These are phyloP conservation scores for Phaenicophaeus curvirostris DNA, from an alignment of 2,797 vertebrate species.

Conservation along the genomic window DNA sequence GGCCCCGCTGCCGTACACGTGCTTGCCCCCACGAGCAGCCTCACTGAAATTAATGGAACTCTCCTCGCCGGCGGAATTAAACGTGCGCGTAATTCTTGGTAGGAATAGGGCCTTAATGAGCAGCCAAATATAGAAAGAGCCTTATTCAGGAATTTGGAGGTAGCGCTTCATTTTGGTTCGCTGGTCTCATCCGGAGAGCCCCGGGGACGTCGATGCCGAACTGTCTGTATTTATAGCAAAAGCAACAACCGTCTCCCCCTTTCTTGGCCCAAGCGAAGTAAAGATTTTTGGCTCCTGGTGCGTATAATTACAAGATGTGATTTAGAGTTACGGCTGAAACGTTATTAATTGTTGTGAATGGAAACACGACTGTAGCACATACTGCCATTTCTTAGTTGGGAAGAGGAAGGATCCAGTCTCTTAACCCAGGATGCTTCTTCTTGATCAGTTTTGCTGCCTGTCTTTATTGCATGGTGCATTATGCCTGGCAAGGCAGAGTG, in stretches of 20 bases:
- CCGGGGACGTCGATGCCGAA: background rate
- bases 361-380: background rate
- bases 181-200: background rate
- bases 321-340: background rate
- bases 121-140: background rate
- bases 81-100: background rate
- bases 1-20: background rate
- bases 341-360: background rate
- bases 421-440: background rate
- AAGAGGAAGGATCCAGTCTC: background rate
- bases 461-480: background rate
- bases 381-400: background rate
- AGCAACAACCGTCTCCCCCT: background rate
- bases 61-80: conserved; percentile 37
- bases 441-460: background rate
- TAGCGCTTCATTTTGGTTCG: background rate
- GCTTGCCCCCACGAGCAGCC: background rate
- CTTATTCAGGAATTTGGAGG: background rate
- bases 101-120: background rate
- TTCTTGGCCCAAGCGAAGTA: background rate
- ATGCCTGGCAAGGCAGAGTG: background rate
- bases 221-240: background rate
- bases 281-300: background rate
- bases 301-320: background rate
- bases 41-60: background rate